phyloP scores from a whole-genome alignment of 2,113 vertebrate species.

The Hystrix cristata region DNA sequence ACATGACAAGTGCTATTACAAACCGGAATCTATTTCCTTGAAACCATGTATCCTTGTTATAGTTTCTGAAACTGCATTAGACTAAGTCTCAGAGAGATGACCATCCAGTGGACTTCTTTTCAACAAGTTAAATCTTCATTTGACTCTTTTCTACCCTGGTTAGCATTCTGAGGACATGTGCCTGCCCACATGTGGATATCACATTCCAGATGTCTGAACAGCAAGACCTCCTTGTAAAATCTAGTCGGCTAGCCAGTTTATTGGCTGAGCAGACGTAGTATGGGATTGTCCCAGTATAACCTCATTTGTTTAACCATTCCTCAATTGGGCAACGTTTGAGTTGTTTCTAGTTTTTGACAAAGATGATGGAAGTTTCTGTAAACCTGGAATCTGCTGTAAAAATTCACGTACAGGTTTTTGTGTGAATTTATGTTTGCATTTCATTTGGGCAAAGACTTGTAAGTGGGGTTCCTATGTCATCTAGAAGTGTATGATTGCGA shows the following conservation, averaged over 20 bases:
- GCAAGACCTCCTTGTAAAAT: not conserved
- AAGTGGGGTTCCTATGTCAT: not conserved
- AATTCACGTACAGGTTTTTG: not conserved
- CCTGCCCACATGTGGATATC: not conserved
- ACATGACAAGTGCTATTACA: not conserved
- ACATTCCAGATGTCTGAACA: not conserved
- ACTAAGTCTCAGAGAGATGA: not conserved
- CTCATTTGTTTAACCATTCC: not conserved
- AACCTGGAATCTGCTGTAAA: not conserved
- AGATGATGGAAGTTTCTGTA: not conserved
- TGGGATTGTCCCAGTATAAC: not conserved
- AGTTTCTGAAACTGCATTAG: not conserved
- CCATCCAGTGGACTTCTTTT: not conserved
- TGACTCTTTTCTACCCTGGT: not conserved
- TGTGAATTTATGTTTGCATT: slow-evolving; percentile 14
- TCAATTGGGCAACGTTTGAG: not conserved
- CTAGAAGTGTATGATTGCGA: not conserved
- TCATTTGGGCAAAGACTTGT: not conserved
- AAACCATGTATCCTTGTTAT: not conserved
- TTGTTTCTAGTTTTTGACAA: not conserved
- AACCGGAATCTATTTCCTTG: not conserved
- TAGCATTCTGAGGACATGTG: not conserved
- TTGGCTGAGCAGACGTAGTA: not conserved
- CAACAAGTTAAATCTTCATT: not conserved
- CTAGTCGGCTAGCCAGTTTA: not conserved